Evolutionary conservation across 2,888 invertebrate genomes (phyloP).

Genomic region (Rutpela maculata): DNA sequence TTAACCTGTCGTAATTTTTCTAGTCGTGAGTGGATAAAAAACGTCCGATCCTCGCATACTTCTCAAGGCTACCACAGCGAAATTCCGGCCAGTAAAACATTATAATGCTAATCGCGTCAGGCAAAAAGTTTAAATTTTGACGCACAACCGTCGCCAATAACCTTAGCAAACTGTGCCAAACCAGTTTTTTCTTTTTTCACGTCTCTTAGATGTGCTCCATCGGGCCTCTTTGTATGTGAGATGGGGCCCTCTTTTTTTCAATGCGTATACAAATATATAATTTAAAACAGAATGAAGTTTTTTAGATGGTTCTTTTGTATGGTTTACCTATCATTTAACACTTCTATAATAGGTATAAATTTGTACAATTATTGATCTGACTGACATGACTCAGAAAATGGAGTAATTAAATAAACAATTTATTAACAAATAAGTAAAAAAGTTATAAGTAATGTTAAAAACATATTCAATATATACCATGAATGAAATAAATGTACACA

Average conservation of each 20-base stretch:
- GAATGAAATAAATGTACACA: no score
- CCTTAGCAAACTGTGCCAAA: conserved; percentile 39
- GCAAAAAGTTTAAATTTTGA: conserved; percentile 35
- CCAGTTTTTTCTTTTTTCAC: conserved; percentile 23
- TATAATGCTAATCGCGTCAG: conserved; percentile 19
- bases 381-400: no score
- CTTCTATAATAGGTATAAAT: neutral
- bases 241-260: conserved; percentile 26
- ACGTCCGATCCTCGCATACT: conserved; percentile 27
- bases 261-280: conserved; percentile 3
- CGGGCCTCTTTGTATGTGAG: neutral
- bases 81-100: conserved; percentile 15
- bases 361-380: no score
- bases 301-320: neutral
- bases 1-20: conserved; percentile 10
- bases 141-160: conserved; percentile 30
- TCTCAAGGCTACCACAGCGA: conserved; percentile 32
- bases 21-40: conserved; percentile 12
- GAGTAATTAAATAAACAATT: no score
- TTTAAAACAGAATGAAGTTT: neutral
- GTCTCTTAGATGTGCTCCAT: neutral
- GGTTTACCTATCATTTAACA: neutral
- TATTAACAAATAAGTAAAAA: no score
- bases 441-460: no score
- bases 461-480: no score